Evolutionary conservation across 2,113 vertebrate genomes (phyloP).

Genomic region (Geococcyx californianus): DNA sequence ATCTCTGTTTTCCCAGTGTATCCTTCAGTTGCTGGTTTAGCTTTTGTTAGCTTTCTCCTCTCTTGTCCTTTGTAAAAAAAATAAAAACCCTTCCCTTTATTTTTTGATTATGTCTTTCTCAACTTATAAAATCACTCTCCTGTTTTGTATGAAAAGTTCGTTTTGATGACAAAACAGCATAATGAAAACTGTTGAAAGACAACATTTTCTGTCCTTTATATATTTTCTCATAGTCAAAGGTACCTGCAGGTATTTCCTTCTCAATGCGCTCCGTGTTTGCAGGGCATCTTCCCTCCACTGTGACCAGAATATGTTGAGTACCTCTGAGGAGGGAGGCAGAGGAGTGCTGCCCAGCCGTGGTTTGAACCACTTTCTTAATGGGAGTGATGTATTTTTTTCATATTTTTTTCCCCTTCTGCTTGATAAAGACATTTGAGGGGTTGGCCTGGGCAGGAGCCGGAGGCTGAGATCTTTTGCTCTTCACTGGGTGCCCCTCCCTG

Average conservation of each 20-base stretch:
- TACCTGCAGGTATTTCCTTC: neutral
- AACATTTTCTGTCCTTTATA: neutral
- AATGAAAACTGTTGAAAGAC: neutral
- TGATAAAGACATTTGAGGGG: accelerated
- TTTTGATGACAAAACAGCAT: neutral
- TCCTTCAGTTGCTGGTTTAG: neutral
- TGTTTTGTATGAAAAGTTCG: neutral
- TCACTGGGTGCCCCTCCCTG: neutral
- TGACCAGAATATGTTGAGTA: neutral
- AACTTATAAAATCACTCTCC: neutral
- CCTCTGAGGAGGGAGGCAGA: neutral
- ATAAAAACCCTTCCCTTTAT: neutral
- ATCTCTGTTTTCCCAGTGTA: neutral
- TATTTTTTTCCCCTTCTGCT: neutral
- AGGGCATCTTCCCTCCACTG: neutral
- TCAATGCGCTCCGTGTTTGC: neutral
- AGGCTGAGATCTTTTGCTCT: neutral
- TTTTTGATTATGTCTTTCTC: neutral
- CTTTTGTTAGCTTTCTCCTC: neutral
- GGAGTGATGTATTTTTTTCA: too few relatives aligned
- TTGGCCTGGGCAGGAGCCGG: neutral
- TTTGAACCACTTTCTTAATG: neutral
- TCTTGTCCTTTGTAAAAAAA: neutral
- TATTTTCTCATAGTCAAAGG: neutral
- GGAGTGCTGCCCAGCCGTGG: neutral